Conservation (phyloP, 2,888 invertebrate species). For the Mesoligia furuncula region DNA sequence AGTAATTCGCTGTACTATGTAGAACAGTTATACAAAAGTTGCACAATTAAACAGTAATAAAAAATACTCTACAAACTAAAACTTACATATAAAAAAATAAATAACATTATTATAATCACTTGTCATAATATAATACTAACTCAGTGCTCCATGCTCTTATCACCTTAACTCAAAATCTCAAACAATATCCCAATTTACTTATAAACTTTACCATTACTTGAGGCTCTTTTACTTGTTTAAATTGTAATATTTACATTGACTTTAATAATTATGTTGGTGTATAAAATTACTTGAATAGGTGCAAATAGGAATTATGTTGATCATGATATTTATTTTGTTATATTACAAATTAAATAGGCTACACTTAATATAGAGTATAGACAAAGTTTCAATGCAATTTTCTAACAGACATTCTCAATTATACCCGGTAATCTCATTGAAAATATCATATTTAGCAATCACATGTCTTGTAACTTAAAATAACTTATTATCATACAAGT, state of each 20-base stretch:
- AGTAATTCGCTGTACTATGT: slow-evolving; percentile 58
- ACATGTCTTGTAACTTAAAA: not conserved
- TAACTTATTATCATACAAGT: not conserved
- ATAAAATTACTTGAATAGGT: slow-evolving; percentile 8
- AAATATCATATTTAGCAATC: slow-evolving; percentile 13
- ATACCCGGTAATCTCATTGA: not conserved
- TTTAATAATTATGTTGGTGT: slow-evolving; percentile 1
- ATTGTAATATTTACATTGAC: slow-evolving; percentile 39
- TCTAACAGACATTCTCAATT: not conserved
- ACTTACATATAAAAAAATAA: slow-evolving; percentile 83
- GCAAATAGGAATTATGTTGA: slow-evolving; percentile 1
- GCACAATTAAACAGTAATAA: slow-evolving; percentile 59
- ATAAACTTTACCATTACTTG: slow-evolving; percentile 57
- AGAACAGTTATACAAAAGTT: slow-evolving; percentile 62
- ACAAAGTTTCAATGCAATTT: not conserved
- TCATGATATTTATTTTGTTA: not conserved
- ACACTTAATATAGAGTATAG: not conserved
- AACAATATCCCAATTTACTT: slow-evolving; percentile 57
- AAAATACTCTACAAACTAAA: slow-evolving; percentile 71
- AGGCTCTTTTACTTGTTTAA: slow-evolving; percentile 30
- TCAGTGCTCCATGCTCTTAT: slow-evolving; percentile 56
- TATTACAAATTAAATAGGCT: not conserved
- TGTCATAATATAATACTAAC: slow-evolving; percentile 77
- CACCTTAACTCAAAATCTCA: slow-evolving; percentile 51
- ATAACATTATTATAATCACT: slow-evolving; percentile 86